A percentile compares a stretch with the other conserved stretches of the same genome.
Conservation (phyloP, 2,113 vertebrate genomes). For the Edolisoma coerulescens region DNA sequence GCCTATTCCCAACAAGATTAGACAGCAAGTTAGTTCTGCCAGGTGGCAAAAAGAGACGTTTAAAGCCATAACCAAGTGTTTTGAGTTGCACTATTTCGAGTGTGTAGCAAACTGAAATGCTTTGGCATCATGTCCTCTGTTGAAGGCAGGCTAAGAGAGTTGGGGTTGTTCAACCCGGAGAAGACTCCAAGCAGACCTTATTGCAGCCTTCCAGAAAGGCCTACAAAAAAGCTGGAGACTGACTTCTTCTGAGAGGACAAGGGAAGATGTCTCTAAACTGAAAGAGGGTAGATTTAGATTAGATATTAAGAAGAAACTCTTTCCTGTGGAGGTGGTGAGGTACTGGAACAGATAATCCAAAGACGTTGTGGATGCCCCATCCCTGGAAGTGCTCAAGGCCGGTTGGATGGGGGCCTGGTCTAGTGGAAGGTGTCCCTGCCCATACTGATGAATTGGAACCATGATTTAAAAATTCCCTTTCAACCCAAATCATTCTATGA, state of each 20-base stretch:
- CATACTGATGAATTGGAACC: background rate
- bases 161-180: background rate
- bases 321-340: background rate
- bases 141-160: background rate
- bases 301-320: background rate
- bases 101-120: background rate
- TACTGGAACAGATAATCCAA: no score
- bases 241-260: background rate
- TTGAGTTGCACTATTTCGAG: background rate
- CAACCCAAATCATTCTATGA: background rate
- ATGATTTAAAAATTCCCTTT: background rate
- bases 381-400: background rate
- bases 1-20: background rate
- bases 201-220: background rate
- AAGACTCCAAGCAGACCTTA: background rate
- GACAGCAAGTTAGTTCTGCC: background rate
- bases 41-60: background rate
- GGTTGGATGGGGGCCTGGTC: rapidly evolving
- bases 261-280: background rate
- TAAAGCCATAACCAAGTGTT: background rate
- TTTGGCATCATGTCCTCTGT: background rate
- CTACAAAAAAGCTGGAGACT: background rate
- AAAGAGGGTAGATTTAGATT: background rate
- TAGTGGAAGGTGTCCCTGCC: background rate
- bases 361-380: background rate